Evolutionary conservation across 2,113 vertebrate genomes (phyloP), one percentile per base, ranked within the genome.

Genomic region (Sminthopsis crassicaudata): DNA sequence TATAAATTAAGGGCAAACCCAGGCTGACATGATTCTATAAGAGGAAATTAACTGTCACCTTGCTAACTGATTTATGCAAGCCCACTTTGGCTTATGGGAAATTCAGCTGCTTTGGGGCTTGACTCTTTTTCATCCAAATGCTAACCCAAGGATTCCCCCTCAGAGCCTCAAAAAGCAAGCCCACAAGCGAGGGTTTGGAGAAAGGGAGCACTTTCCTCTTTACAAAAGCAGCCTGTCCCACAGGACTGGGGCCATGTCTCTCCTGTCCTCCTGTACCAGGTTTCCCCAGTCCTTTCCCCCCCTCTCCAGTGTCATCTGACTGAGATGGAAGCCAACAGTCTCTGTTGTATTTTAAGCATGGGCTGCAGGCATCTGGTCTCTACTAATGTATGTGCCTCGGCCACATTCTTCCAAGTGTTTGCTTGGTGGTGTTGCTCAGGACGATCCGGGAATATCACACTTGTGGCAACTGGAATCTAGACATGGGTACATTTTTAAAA

Each of bases 61-160:
- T 96, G 25, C 4, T 93, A 90, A 95, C 36, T 53, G 27, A 3
- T 96, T n/a, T 90, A 94, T 94, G 24, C 48, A 96, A 90, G 36
- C 89, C 60, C 92, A 0, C 89, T 94, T 96, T 95, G 60, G 67
- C 67, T 84, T 42, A 84, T 22, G 67, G n/a, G 67, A 42, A 84
- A 23, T 95, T 12, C 30, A 93, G 25, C 92, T 22, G 46, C 16
- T 93, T 91, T 48, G 88, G 76, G 67, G n/a, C 4, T 42, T 92
- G 48, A 90, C 0, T 95, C 89, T 94, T 97, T 97, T 92, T 42
- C 92, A 90, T 97, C 14, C 91, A 92, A 92, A 92, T 96, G 27
- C 93, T 93, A 97, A 95, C 46, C 96, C 14, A 52, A 11, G 94
- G 54, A 67, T 91, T 96, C 95, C 93, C 50, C 90, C 30, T 94